A percentile compares a stretch with the other conserved stretches of the same genome.
Evolutionary conservation across 2,797 vertebrate genomes (phyloP).

Genomic region (Melanogrammus aeglefinus): DNA sequence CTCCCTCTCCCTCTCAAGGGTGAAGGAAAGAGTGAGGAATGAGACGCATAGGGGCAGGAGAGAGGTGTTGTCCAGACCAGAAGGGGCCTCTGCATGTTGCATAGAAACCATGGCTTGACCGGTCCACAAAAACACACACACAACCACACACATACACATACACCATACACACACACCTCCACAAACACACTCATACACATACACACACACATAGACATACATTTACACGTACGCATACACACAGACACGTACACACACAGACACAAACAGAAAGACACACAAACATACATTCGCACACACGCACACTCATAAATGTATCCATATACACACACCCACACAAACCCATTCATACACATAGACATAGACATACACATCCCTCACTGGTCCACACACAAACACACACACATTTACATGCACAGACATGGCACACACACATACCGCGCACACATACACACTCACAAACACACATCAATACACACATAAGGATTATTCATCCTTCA

Average conservation of each 20-base stretch:
- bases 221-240: slow-evolving; percentile 1
- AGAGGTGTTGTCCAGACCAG: slow-evolving; percentile 71
- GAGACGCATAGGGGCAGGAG: slow-evolving; percentile 64
- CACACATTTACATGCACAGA: too few species aligned
- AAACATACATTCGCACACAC: slow-evolving; percentile 26
- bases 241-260: slow-evolving; percentile 28
- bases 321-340: background rate
- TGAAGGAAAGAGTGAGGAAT: slow-evolving; percentile 75
- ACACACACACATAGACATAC: background rate
- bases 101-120: slow-evolving; percentile 69
- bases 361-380: background rate
- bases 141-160: slow-evolving; percentile 20
- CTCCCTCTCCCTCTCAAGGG: slow-evolving; percentile 65
- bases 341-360: background rate
- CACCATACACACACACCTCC: background rate
- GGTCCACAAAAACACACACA: slow-evolving; percentile 29
- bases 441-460: slow-evolving; percentile 20
- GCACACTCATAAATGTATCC: slow-evolving; percentile 15
- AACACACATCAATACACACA: slow-evolving; percentile 13
- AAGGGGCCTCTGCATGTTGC: slow-evolving; percentile 73
- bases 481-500: background rate
- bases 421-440: too few species aligned
- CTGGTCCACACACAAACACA: too few species aligned
- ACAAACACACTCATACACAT: background rate
- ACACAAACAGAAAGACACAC: slow-evolving; percentile 6